These are phyloP conservation scores for Drosophila ananassae DNA, from an alignment of 1,140 invertebrate genomes.

Conservation along the genomic window DNA sequence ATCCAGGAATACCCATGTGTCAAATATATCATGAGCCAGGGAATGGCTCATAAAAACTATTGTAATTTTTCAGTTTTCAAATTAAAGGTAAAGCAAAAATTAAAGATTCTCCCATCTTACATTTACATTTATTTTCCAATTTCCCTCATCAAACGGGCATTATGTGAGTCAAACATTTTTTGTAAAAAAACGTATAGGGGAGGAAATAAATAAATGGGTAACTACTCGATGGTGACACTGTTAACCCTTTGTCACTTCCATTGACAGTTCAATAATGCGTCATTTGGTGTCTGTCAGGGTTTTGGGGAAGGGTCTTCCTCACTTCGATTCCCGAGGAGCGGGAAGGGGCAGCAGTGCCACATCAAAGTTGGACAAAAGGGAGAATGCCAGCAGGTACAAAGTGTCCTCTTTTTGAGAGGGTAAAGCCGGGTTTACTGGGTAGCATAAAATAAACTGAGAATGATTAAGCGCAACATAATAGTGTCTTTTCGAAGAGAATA, in stretches of 20 bases:
- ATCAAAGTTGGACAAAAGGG: conserved; percentile 38
- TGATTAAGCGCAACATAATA: conserved; percentile 4
- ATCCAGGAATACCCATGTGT: background rate
- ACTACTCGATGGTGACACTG: conserved; percentile 67
- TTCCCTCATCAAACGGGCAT: background rate
- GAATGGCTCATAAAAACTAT: background rate
- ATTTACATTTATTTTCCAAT: background rate
- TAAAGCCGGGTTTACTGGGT: conserved; percentile 8
- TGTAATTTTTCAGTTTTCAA: background rate
- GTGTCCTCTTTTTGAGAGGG: conserved; percentile 5
- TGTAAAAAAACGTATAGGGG: conserved; percentile 2
- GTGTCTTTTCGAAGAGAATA: background rate
- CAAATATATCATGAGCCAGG: background rate
- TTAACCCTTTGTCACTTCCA: conserved; percentile 80
- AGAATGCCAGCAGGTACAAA: conserved; percentile 42
- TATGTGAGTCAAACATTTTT: conserved; percentile 4
- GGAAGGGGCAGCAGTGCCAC: conserved; percentile 32
- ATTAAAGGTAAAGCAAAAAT: background rate
- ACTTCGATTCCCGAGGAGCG: conserved; percentile 5
- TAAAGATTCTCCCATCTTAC: background rate
- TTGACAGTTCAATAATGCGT: conserved; percentile 82
- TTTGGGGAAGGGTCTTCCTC: conserved; percentile 15
- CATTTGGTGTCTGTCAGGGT: conserved; percentile 60
- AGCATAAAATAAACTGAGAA: background rate
- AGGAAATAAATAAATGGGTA: conserved; percentile 44